These are phyloP conservation scores for Holothuria scabra DNA, from an alignment of 53 echinoderm and acorn worm species.

Conservation along the genomic window DNA sequence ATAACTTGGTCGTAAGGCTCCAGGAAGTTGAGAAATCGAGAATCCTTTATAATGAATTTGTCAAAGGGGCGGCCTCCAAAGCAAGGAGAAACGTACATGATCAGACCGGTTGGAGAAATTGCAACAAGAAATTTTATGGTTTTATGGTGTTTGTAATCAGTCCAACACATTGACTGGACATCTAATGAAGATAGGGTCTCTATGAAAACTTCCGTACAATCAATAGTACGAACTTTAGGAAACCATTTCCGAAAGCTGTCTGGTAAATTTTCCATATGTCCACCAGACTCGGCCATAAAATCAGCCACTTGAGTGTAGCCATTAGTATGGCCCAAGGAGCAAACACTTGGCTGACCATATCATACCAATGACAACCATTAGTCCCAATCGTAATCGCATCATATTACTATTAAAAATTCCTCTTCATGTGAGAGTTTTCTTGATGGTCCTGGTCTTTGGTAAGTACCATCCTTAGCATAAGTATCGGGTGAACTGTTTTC, in stretches of 20 bases:
- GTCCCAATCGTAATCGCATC: no score
- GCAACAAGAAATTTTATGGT: neutral
- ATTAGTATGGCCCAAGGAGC: no score
- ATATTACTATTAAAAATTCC: no score
- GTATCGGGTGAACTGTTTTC: no score
- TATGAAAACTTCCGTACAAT: neutral
- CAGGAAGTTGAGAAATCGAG: neutral
- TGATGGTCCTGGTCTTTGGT: no score
- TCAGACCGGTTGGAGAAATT: neutral
- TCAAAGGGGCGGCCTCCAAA: neutral
- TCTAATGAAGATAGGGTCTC: neutral
- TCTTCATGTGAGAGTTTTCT: no score
- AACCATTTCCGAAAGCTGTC: neutral
- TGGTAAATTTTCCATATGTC: neutral
- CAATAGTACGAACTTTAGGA: neutral
- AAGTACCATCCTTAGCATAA: no score
- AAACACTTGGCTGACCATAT: no score
- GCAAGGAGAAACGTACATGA: neutral
- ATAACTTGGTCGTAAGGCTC: neutral
- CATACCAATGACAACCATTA: no score
- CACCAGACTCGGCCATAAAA: slow-evolving; percentile 2
- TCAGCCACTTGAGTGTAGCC: neutral
- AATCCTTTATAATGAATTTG: neutral
- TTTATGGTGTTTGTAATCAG: neutral
- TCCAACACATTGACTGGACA: neutral